These are phyloP conservation scores for Cuculus canorus DNA, from an alignment of 2,797 vertebrate genomes.

Conservation along the genomic window DNA sequence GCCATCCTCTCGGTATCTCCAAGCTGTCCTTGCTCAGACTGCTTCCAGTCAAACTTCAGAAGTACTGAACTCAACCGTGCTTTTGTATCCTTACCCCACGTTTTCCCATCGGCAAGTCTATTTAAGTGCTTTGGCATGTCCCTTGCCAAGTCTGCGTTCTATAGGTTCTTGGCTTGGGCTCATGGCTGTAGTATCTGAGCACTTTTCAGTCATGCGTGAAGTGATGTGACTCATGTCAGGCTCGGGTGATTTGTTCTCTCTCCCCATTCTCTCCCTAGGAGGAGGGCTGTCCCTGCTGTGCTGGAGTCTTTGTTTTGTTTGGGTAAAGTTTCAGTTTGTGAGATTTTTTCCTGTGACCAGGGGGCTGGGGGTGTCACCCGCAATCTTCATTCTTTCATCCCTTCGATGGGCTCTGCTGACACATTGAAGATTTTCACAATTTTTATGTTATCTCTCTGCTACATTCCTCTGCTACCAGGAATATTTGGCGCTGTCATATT, in stretches of 20 bases:
- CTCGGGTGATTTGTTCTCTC: constrained; percentile 45
- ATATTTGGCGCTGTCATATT: not conserved
- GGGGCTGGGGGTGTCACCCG: not conserved
- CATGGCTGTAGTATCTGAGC: constrained; percentile 28
- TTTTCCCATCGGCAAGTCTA: not conserved
- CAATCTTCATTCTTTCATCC: constrained; percentile 30
- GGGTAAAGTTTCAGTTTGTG: constrained; percentile 31
- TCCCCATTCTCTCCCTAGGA: constrained; percentile 24
- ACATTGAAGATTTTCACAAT: constrained; percentile 24
- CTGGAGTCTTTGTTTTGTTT: constrained; percentile 52
- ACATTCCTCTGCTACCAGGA: constrained; percentile 41
- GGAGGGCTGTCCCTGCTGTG: constrained; percentile 22
- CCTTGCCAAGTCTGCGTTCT: not conserved
- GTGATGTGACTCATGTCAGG: constrained; percentile 34
- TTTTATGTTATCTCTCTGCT: not conserved
- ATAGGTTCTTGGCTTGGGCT: not conserved
- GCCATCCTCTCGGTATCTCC: rapidly evolving
- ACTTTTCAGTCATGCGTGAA: constrained; percentile 57
- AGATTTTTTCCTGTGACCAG: not conserved
- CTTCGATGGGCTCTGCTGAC: not conserved
- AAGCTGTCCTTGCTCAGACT: not conserved
- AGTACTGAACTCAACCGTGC: not conserved
- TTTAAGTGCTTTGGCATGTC: not conserved
- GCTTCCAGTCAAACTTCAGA: not conserved
- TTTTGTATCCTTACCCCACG: not conserved